Evolutionary conservation across 2,888 invertebrate genomes (phyloP).

Genomic region (Bruchidius siliquastri): DNA sequence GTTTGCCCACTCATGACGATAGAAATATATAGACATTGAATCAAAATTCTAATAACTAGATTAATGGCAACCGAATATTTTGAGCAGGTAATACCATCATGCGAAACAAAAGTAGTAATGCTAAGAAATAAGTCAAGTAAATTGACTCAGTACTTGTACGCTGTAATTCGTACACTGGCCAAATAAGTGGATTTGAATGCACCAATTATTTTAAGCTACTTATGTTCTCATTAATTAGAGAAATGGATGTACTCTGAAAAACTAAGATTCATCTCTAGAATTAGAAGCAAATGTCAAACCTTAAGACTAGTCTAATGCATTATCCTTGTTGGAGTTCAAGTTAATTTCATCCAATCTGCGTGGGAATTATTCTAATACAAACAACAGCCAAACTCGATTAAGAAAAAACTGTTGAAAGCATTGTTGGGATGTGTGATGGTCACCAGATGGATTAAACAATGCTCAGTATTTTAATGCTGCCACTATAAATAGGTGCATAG

Average conservation of each 20-base stretch:
- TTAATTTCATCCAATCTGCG: not conserved
- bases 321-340: not conserved
- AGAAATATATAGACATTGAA: not conserved
- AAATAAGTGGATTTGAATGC: no score
- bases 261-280: no score
- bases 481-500: not conserved
- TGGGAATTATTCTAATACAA: conserved; percentile 9
- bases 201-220: no score
- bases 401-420: conserved; percentile 5
- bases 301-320: not conserved
- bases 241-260: no score
- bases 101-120: no score
- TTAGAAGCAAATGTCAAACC: not conserved
- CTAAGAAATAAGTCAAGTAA: no score
- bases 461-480: not conserved
- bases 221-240: no score
- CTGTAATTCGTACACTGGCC: no score
- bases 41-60: not conserved
- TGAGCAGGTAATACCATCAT: no score
- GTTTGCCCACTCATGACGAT: not conserved
- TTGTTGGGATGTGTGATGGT: not conserved
- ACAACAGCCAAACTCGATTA: conserved; percentile 8
- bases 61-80: not conserved
- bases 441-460: not conserved
- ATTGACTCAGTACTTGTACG: no score